Conservation (phyloP, 1,140 invertebrate species). For the Hylaeus anthracinus region DNA sequence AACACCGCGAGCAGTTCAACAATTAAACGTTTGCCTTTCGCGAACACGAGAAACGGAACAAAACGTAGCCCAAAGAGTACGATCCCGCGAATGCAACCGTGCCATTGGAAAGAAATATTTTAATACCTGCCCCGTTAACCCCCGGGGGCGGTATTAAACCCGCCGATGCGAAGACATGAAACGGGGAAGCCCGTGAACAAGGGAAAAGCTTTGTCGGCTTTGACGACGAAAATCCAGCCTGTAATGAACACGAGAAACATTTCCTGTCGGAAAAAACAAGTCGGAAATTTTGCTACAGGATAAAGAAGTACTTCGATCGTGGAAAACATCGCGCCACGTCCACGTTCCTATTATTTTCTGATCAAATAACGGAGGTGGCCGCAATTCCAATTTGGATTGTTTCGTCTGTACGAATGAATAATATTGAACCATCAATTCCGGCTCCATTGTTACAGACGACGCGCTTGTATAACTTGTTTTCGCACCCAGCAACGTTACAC, state of each 20-base stretch:
- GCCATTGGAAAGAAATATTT: constrained; percentile 43
- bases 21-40: constrained; percentile 30
- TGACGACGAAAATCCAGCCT: constrained; percentile 26
- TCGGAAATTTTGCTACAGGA: constrained; percentile 8
- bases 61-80: constrained; percentile 13
- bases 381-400: too few relatives aligned
- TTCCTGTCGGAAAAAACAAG: constrained; percentile 14
- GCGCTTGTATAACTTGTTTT: too few relatives aligned
- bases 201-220: constrained; percentile 18
- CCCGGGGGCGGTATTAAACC: constrained; percentile 23
- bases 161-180: constrained; percentile 39
- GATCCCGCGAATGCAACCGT: constrained; percentile 29
- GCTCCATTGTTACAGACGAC: too few relatives aligned
- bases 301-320: background rate
- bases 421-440: too few relatives aligned
- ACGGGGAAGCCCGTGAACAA: constrained; percentile 11
- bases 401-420: too few relatives aligned
- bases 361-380: too few relatives aligned
- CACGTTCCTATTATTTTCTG: too few relatives aligned
- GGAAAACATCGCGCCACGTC: too few relatives aligned
- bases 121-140: constrained; percentile 35
- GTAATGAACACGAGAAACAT: constrained; percentile 33
- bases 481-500: background rate
- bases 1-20: constrained; percentile 7
- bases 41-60: background rate